Base-by-base conservation (phyloP, 1,140 invertebrate species). In the Drosophila mojavensis region DNA sequence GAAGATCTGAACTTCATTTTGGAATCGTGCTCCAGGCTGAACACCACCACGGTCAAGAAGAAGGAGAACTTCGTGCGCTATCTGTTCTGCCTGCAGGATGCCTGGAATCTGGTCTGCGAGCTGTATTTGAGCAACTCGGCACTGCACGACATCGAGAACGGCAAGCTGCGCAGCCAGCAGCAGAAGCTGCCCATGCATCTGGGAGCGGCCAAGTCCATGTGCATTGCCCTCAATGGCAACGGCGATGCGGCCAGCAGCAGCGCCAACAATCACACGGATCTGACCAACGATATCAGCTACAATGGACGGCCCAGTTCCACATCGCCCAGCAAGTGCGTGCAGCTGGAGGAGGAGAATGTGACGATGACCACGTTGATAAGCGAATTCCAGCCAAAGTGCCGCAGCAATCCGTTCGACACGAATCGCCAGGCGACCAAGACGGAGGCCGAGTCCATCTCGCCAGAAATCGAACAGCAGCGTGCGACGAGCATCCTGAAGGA, bases 401-500 rank as follows among this genome's bases (percentile, higher is more conserved):
- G 93, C 4, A 93, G 93, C 68, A 94, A 94, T 77, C 94, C 94
- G 15, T 93, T 93, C 43, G 93, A 93, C 58, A 93, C 93, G 9
- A 93, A 93, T 67, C 92, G 88, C 17, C 93, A 93, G 81, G 68
- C 91, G 81, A 68, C 91, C 66, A 84, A 93, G 60, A 93, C 94
- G 47, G 94, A 94, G 70, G 92, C 94, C 28, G 94, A 94, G 79
- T 93, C 94, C 1, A 93, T 95, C 11, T 95, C 94, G 24, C 95
- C 95, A 5, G 96, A 97, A 84, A 95, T 96, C 26, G 95, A 96
- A 79, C 94, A 95, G 70, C 96, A 97, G 91, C 94, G 95, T 70
- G 94, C 94, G 60, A 94, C 94, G 17, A 97, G 96, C 65, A 96
- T 97, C 50, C 95, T 95, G 61, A 97, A 97, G 94, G 96, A 92